A percentile compares a stretch with the other conserved stretches of the same genome.
Evolutionary conservation across 2,888 invertebrate genomes (phyloP).

Genomic region (Taphrorychus bicolor): DNA sequence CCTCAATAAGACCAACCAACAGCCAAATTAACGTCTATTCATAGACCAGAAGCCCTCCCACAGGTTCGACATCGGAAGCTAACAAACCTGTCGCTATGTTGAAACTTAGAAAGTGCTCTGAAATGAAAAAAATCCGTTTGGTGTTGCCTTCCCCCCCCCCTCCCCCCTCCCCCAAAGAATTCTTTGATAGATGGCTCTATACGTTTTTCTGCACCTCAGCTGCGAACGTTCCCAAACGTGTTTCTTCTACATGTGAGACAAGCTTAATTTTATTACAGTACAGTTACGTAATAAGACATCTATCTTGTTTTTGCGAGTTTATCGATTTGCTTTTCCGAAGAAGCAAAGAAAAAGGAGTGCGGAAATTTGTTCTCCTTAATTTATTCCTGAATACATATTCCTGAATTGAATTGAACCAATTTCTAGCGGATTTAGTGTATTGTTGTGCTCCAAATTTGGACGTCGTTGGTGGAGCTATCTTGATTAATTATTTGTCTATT

Average conservation of each 20-base stretch:
- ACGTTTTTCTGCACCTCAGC: no score
- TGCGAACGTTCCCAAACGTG: not conserved
- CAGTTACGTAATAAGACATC: constrained; percentile 14
- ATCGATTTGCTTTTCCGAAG: constrained; percentile 20
- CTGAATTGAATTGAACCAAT: constrained; percentile 29
- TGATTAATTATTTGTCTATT: constrained; percentile 15
- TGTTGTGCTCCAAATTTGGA: constrained; percentile 16
- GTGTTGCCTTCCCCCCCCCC: no score
- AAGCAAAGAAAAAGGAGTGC: constrained; percentile 14
- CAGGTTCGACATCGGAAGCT: no score
- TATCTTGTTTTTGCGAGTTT: constrained; percentile 18
- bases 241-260: not conserved
- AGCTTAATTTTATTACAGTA: constrained; percentile 2
- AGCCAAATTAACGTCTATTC: no score
- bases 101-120: no score
- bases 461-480: constrained; percentile 13
- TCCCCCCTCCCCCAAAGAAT: no score
- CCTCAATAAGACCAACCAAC: no score
- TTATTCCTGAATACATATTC: constrained; percentile 33
- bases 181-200: no score
- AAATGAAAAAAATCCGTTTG: no score
- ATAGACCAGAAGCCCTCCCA: no score
- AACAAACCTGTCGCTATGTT: no score
- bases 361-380: constrained; percentile 25
- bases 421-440: constrained; percentile 24